These are phyloP conservation scores for Parauchenoglanis ngamensis DNA, from an alignment of 2,797 vertebrate genomes.

Conservation along the genomic window DNA sequence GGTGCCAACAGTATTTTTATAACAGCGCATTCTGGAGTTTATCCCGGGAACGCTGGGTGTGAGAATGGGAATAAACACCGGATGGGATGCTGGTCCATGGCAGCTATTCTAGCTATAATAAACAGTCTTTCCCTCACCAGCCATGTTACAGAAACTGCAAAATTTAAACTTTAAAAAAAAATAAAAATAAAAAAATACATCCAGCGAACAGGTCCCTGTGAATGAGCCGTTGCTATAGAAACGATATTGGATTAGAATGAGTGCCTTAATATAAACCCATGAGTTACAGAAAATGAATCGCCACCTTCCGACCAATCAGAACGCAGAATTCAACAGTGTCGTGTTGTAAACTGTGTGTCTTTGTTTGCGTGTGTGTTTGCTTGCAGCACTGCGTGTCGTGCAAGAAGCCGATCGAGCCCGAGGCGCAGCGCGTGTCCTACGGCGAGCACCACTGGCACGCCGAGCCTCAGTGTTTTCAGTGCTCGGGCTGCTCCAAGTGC, in stretches of 20 bases:
- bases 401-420: conserved; percentile 86
- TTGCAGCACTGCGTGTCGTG: conserved; percentile 86
- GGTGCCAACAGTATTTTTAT: no score
- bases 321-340: not conserved
- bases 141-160: no score
- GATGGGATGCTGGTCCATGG: no score
- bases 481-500: conserved; percentile 90
- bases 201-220: not conserved
- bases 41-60: no score
- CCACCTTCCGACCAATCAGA: not conserved
- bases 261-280: not conserved
- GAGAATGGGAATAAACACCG: no score
- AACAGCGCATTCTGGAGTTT: no score
- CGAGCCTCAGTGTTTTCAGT: conserved; percentile 84
- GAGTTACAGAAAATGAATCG: not conserved
- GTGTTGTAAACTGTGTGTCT: not conserved
- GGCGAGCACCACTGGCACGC: conserved; percentile 95
- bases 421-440: conserved; percentile 91
- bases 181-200: no score
- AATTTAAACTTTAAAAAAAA: no score
- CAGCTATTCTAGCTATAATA: not conserved
- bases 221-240: not conserved
- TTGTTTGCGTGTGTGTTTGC: conserved; percentile 20
- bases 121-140: no score
- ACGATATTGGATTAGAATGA: not conserved